Conservation (phyloP, 2,797 vertebrate species). For the Chaenodraco wilsoni region DNA sequence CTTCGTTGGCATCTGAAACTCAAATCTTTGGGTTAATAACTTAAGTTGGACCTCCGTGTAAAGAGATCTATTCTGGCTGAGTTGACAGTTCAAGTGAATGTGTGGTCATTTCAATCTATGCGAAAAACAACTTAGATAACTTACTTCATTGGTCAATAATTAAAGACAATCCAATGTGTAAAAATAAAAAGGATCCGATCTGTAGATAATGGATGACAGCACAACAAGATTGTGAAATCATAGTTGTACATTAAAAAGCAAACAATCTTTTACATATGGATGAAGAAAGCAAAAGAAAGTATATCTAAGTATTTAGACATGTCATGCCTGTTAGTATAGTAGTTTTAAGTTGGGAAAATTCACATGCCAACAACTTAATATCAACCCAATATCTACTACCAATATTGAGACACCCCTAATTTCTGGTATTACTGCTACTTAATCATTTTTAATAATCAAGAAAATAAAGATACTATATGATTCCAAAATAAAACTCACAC, state of each 20-base stretch:
- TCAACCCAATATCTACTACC: slow-evolving; percentile 35
- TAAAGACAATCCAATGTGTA: slow-evolving; percentile 19
- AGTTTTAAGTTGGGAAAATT: slow-evolving; percentile 31
- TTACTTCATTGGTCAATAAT: slow-evolving; percentile 12
- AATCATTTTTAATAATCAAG: slow-evolving; percentile 39
- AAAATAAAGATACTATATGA: slow-evolving; percentile 36
- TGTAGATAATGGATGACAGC: slow-evolving; percentile 17
- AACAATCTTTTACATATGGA: slow-evolving; percentile 20
- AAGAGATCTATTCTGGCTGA: slow-evolving; percentile 15
- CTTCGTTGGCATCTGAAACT: slow-evolving; percentile 19
- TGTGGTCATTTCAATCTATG: slow-evolving; percentile 14
- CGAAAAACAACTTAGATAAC: slow-evolving; percentile 13
- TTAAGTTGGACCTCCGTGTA: slow-evolving; percentile 5
- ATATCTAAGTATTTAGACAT: slow-evolving; percentile 25
- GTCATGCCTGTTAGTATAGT: slow-evolving; percentile 30
- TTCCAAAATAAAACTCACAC: slow-evolving; percentile 49
- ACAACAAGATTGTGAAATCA: slow-evolving; percentile 24
- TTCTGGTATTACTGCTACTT: slow-evolving; percentile 24
- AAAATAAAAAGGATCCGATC: slow-evolving; percentile 20
- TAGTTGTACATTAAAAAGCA: slow-evolving; percentile 36
- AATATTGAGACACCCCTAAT: slow-evolving; percentile 37
- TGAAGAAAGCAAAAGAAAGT: neutral
- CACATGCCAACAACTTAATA: slow-evolving; percentile 50
- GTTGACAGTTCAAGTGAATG: slow-evolving; percentile 8
- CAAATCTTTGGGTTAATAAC: slow-evolving; percentile 43